A percentile compares a stretch with the other conserved stretches of the same genome.
Evolutionary conservation across 2,797 vertebrate species (phyloP).

Genomic region (Chloroceryle amazona): DNA sequence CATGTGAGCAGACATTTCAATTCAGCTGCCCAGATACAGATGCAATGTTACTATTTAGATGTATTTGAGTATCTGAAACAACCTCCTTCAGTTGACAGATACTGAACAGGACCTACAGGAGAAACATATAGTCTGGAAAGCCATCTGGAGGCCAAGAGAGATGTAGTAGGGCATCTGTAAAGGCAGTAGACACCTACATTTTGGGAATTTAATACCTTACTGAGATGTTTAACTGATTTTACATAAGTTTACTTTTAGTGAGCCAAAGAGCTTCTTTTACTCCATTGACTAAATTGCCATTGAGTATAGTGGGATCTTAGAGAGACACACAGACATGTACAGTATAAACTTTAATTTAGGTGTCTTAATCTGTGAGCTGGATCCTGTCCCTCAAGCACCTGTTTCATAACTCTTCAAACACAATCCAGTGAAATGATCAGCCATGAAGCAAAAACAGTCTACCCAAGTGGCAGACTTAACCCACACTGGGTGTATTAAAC

Average conservation of each 20-base stretch:
- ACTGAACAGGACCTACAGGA: not conserved
- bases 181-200: not conserved
- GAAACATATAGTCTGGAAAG: not conserved
- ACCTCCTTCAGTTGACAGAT: rapidly evolving
- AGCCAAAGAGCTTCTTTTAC: not conserved
- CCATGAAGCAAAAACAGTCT: not conserved
- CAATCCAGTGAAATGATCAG: not conserved
- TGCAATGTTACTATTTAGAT: not conserved
- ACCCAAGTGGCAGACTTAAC: not conserved
- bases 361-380: not conserved
- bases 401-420: not conserved
- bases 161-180: not conserved
- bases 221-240: not conserved
- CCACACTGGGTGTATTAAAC: not conserved
- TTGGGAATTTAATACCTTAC: not conserved
- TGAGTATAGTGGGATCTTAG: not conserved
- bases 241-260: not conserved
- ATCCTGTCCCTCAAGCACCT: not conserved
- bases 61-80: not conserved
- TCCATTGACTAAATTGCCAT: not conserved
- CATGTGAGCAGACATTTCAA: not conserved
- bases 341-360: not conserved
- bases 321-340: not conserved
- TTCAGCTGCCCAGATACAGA: not conserved
- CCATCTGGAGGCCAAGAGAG: not conserved